Conservation (phyloP, 1,140 invertebrate genomes). For the Apis florea region DNA sequence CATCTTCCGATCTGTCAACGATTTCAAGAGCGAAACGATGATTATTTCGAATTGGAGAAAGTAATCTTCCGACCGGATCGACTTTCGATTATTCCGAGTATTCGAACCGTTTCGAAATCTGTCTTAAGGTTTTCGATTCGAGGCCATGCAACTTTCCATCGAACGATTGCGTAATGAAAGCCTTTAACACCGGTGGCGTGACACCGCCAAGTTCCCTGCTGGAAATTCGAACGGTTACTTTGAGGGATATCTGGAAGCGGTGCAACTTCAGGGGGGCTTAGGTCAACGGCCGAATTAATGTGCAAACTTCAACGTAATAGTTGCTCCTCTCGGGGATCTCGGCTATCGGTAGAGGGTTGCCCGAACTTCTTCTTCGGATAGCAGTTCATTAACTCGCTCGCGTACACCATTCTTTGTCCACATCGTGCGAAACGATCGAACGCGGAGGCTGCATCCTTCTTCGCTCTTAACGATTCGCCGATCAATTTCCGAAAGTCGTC, state of each 20-base stretch:
- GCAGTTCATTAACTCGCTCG: slow-evolving; percentile 63
- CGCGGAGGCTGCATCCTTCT: neutral
- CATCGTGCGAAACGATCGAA: neutral
- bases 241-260: slow-evolving; percentile 62
- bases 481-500: neutral
- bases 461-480: neutral
- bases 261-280: slow-evolving; percentile 50
- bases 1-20: neutral
- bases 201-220: slow-evolving; percentile 44
- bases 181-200: slow-evolving; percentile 54
- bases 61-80: no score
- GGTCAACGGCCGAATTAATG: slow-evolving; percentile 68
- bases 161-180: slow-evolving; percentile 58
- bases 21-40: no score
- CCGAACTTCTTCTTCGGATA: slow-evolving; percentile 54
- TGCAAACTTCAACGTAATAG: slow-evolving; percentile 69
- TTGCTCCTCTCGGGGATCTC: slow-evolving; percentile 63
- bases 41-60: no score
- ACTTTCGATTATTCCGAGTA: no score
- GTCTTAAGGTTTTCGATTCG: no score
- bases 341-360: slow-evolving; percentile 60
- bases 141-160: slow-evolving; percentile 24
- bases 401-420: slow-evolving; percentile 43
- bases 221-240: slow-evolving; percentile 66
- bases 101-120: no score